Evolutionary conservation across 2,888 invertebrate species (phyloP).

Genomic region (Calliopum simillimum): DNA sequence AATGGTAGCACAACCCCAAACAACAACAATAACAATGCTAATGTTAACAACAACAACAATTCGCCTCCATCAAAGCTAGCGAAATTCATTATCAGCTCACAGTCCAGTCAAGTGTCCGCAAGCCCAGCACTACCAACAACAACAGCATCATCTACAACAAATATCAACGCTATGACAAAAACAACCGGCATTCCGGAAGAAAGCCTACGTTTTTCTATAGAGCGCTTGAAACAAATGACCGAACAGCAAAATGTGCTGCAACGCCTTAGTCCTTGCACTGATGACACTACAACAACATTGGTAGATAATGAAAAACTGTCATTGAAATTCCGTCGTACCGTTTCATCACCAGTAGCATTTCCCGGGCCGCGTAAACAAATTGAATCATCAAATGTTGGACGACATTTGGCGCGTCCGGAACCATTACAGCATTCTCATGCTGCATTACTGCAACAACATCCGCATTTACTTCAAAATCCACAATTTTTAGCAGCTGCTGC

Average conservation of each 20-base stretch:
- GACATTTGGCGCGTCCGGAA: constrained; percentile 62
- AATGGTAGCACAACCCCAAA: not conserved
- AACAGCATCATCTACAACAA: constrained; percentile 31
- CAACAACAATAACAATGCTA: constrained; percentile 35
- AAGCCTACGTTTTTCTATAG: constrained; percentile 62
- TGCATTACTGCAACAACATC: constrained; percentile 60
- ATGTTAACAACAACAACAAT: constrained; percentile 34
- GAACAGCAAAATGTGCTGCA: constrained; percentile 60
- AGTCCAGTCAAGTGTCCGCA: constrained; percentile 29
- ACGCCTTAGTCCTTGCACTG: constrained; percentile 61
- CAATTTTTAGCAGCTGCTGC: constrained; percentile 61
- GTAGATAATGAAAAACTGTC: constrained; percentile 26
- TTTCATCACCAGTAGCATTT: constrained; percentile 38
- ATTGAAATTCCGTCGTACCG: constrained; percentile 47
- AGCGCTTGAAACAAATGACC: constrained; percentile 65
- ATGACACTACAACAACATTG: constrained; percentile 47
- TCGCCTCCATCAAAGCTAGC: constrained; percentile 55
- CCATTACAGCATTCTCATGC: constrained; percentile 64
- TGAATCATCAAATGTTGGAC: constrained; percentile 52
- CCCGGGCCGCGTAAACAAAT: constrained; percentile 57
- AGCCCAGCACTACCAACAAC: constrained; percentile 34
- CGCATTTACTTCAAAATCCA: constrained; percentile 61
- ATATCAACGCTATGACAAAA: not conserved
- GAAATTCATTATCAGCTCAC: constrained; percentile 56
- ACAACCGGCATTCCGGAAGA: constrained; percentile 48